Evolutionary conservation across 2,113 vertebrate genomes (phyloP).

Genomic region (Propithecus coquereli): DNA sequence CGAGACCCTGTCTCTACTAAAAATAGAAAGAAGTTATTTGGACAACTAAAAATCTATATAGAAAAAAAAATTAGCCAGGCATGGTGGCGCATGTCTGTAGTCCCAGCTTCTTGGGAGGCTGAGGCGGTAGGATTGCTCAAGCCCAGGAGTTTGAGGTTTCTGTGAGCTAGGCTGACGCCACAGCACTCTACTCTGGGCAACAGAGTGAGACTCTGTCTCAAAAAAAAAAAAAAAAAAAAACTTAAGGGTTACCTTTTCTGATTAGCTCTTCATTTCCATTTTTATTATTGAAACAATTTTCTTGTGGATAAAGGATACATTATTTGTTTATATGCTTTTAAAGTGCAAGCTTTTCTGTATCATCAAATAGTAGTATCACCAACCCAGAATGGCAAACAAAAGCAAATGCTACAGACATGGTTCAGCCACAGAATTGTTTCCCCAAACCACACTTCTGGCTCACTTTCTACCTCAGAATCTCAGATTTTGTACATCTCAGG

Average conservation of each 20-base stretch:
- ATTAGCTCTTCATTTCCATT: constrained; percentile 11
- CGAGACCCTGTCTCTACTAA: too few relatives aligned
- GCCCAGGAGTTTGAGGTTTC: too few relatives aligned
- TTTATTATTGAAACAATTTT: background rate
- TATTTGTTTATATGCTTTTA: background rate
- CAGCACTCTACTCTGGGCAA: too few relatives aligned
- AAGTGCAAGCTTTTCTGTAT: background rate
- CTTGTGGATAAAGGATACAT: background rate
- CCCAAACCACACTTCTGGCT: background rate
- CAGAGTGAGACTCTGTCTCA: too few relatives aligned
- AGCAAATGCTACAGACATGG: background rate
- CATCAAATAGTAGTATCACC: background rate
- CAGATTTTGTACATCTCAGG: background rate
- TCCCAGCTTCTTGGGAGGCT: too few relatives aligned
- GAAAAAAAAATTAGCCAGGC: too few relatives aligned
- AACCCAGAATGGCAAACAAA: background rate
- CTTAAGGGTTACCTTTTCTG: background rate
- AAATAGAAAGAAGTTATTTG: too few relatives aligned
- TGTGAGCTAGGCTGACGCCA: too few relatives aligned
- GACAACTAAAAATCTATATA: too few relatives aligned
- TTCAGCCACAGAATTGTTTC: background rate
- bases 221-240: too few relatives aligned
- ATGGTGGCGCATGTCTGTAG: too few relatives aligned
- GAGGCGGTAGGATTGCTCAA: too few relatives aligned
- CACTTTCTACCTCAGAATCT: background rate